Base-by-base conservation (phyloP, 2,888 invertebrate genomes). In the Aporophyla nigra region DNA sequence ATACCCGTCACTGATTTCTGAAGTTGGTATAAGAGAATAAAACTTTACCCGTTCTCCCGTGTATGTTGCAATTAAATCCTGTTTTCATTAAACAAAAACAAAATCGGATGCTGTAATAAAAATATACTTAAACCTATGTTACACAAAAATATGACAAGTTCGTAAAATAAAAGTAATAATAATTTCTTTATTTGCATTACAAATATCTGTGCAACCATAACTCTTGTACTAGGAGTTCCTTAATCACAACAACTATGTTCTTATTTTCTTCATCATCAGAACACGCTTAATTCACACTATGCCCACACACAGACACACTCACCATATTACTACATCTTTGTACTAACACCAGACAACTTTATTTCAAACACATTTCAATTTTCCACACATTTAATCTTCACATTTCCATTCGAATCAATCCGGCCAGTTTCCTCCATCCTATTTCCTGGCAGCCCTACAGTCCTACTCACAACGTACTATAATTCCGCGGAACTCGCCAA, bases 381-480 rank as follows among this genome's bases (percentile, higher is more conserved):
- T 58, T 51, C 27, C 24, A 24, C 59, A 19, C n/a, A 72, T 51
- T 51, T 16, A 27, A 51, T 40, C 71, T 16, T 10, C 49, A 46
- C 53, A 68, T 59, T 77, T 69, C 6, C 33, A 21, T 62, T 24
- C 5, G 19, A 54, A 54, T 54, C 19, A 14, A 54, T 62, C 49
- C 40, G 14, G 14, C 4, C 16, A 21, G 40, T 63, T 71, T 56
- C 21, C 16, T 43, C 16, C 16, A 12, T 63, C 2, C n/a, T 24
- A 71, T 78, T 56, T 78, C 49, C 54, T 54, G 56, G 21, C 78
- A 78, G 12, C 77, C 77, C 78, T 77, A 56, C 78, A 78, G 12
- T 78, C 77, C 78, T 77, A 56, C 4, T 46, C 51, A 5, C 16
- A 33, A 16, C 56, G 33, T 72, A 46, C 51, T 33, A 33, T 63